Percentiles rank a stretch among this genome's conserved stretches.
Evolutionary conservation across 2,888 invertebrate species (phyloP).

Genomic region (Shargacucullia verbasci): DNA sequence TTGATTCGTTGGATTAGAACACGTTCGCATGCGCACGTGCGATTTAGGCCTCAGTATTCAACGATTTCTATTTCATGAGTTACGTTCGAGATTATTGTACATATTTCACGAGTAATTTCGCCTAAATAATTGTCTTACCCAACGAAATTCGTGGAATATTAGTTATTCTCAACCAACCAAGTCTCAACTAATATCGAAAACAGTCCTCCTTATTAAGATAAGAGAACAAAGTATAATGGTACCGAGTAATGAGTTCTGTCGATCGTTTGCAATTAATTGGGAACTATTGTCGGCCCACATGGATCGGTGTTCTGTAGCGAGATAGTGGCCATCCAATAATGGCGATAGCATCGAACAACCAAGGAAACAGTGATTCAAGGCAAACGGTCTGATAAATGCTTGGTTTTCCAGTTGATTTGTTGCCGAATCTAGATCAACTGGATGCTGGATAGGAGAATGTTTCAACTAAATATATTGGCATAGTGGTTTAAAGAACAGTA

Average conservation of each 20-base stretch:
- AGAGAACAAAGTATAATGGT: slow-evolving; percentile 52
- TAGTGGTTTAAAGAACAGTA: no score
- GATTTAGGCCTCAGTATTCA: no score
- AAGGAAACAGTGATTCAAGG: slow-evolving; percentile 13
- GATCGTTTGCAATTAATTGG: slow-evolving; percentile 69
- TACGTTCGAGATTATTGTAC: no score
- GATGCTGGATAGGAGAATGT: neutral
- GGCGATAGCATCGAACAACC: slow-evolving; percentile 31
- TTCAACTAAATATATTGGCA: no score
- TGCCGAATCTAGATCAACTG: no score
- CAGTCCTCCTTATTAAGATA: slow-evolving; percentile 41
- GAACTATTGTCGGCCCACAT: slow-evolving; percentile 55
- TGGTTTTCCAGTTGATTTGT: slow-evolving; percentile 2
- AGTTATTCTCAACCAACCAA: neutral
- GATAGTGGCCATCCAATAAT: slow-evolving; percentile 38
- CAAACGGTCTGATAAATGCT: neutral
- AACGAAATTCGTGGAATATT: neutral
- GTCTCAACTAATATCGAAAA: slow-evolving; percentile 20
- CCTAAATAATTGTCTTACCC: no score
- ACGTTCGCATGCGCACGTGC: no score
- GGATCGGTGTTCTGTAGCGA: slow-evolving; percentile 25
- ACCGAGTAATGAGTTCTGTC: slow-evolving; percentile 58
- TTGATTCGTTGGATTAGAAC: no score
- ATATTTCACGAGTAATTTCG: no score
- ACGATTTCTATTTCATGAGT: no score